Evolutionary conservation across 2,797 vertebrate species (phyloP).

Genomic region (Betta splendens): DNA sequence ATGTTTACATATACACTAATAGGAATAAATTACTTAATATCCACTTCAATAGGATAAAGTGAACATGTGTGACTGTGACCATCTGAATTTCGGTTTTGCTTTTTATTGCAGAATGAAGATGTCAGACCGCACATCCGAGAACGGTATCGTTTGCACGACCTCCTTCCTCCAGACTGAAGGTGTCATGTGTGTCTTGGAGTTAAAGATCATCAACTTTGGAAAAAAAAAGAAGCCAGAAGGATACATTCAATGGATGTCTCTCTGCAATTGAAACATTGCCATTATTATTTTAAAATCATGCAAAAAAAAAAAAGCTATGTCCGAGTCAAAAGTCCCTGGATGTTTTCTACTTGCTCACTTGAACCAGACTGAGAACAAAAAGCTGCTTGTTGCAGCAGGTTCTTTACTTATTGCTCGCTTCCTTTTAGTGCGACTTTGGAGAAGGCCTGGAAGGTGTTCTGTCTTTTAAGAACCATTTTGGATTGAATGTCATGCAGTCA

Average conservation of each 20-base stretch:
- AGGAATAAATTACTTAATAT: not conserved
- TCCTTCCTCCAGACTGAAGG: conserved; percentile 83
- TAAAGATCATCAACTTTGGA: conserved; percentile 22
- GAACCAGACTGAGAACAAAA: conserved; percentile 48
- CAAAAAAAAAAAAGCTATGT: conserved; percentile 48
- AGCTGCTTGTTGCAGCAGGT: conserved; percentile 24
- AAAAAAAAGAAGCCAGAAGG: conserved; percentile 28
- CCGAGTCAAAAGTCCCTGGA: conserved; percentile 46
- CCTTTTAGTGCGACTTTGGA: conserved; percentile 40
- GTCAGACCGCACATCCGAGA: conserved; percentile 96
- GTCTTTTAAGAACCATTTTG: conserved; percentile 56
- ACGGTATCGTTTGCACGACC: conserved; percentile 96
- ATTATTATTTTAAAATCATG: conserved; percentile 42
- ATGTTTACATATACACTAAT: no score
- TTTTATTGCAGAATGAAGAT: conserved; percentile 91
- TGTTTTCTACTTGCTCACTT: conserved; percentile 48
- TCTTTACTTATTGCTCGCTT: conserved; percentile 35
- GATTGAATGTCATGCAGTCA: conserved; percentile 79
- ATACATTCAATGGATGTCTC: conserved; percentile 44
- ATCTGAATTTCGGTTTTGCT: not conserved
- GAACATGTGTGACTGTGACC: not conserved
- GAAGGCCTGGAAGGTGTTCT: conserved; percentile 46
- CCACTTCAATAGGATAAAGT: no score
- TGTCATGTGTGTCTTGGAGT: not conserved
- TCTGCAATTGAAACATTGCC: conserved; percentile 58